Evolutionary conservation across 2,797 vertebrate species (phyloP).

Genomic region (Gobio occitaniae): DNA sequence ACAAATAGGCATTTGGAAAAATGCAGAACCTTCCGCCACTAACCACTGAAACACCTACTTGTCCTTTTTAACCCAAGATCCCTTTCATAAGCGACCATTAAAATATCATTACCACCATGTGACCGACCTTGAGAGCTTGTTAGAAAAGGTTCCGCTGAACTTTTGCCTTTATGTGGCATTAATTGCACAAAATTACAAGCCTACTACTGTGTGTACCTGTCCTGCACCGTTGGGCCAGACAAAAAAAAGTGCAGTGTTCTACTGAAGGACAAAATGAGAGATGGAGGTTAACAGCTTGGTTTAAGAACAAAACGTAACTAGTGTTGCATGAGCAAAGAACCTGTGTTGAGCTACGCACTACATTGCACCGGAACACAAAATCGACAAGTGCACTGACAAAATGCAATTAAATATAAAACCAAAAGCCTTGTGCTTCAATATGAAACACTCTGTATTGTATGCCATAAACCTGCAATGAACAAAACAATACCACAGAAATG

Average conservation of each 20-base stretch:
- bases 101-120: conserved; percentile 6
- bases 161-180: conserved; percentile 14
- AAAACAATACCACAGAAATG: conserved; percentile 53
- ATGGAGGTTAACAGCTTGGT: conserved; percentile 14
- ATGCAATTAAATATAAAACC: conserved; percentile 47
- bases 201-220: conserved; percentile 4
- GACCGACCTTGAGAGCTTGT: conserved; percentile 19
- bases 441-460: conserved; percentile 59
- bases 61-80: conserved; percentile 59
- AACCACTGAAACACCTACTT: conserved; percentile 71
- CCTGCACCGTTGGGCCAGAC: background rate
- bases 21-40: conserved; percentile 50
- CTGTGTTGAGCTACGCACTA: background rate
- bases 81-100: conserved; percentile 27
- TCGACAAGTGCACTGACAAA: conserved; percentile 51
- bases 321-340: background rate
- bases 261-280: background rate
- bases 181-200: conserved; percentile 20
- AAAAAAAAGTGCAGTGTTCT: background rate
- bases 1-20: conserved; percentile 24
- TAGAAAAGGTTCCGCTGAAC: conserved; percentile 34
- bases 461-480: conserved; percentile 57
- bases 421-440: conserved; percentile 52
- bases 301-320: background rate
- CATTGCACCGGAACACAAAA: background rate